Base-by-base conservation (phyloP, 2,797 vertebrate genomes). In the Aulostomus chinensis region DNA sequence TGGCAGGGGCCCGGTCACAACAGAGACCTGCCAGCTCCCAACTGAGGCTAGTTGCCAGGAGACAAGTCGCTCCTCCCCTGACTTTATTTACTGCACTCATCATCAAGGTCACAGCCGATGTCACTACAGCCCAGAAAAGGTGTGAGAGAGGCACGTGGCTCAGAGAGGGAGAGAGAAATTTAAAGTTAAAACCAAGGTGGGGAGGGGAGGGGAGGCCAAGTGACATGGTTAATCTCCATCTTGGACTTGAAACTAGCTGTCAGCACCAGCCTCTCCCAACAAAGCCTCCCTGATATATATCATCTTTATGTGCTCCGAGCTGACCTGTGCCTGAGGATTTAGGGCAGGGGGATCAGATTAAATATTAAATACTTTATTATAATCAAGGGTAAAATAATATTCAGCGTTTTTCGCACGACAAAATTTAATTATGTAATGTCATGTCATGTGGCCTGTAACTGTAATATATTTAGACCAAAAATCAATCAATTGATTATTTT, bases 31-130 rank as follows among this genome's bases (percentile, higher is more conserved):
- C 76, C 76, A 71, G 72, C 76, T 78, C 80, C 72, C 72, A 42
- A 68, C 70, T 49, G 68, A 77, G 86, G 75, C 78, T 58, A 1
- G 71, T 79, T 90, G 85, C 88, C 89, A 84, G 78, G 72, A 86
- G 78, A 90, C 73, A 10, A 56, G 68, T 69, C 4, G 70, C 81
- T 81, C 73, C 75, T 57, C 75, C 73, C 63, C 53, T 45, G 51
- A 54, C 68, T 86, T 81, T 83, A 86, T 86, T 83, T 81, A 84
- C 81, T 70, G 73, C 81, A 32, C 73, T 63, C 42, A 59, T 81
- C 76, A 80, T 85, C 86, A 88, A 88, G 89, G 91, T 89, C 87
- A 89, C 14, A 75, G 70, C 70, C 49, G 20, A 75, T 68, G 71
- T 83, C 58, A 65, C 58, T 59, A 63, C 37, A 49, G 68, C 53